These are phyloP conservation scores for Hipposideros armiger DNA, from an alignment of 2,113 vertebrate genomes.

Conservation along the genomic window DNA sequence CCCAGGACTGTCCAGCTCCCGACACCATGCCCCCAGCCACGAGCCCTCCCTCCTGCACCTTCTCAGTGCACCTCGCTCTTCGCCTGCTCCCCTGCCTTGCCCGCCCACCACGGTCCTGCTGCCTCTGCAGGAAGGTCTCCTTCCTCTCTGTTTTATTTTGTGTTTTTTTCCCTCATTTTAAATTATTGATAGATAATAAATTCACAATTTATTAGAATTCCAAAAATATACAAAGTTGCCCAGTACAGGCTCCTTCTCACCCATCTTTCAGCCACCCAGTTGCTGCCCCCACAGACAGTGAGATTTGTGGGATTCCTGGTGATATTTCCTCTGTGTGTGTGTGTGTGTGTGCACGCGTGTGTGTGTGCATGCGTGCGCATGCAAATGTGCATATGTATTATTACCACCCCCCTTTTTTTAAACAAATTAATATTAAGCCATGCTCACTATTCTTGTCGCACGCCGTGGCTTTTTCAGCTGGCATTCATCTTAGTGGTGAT, in stretches of 20 bases:
- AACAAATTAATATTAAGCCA: not conserved
- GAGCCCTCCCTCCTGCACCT: not conserved
- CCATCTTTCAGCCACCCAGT: not conserved
- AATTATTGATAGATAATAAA: not conserved
- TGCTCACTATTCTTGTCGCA: not conserved
- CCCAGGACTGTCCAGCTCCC: not conserved
- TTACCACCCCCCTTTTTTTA: too few relatives aligned
- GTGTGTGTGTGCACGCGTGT: not conserved
- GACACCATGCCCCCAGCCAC: fast-evolving
- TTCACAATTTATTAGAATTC: not conserved
- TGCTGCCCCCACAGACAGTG: not conserved
- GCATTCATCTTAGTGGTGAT: not conserved
- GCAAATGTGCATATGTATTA: not conserved
- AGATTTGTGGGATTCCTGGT: not conserved
- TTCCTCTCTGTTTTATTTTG: not conserved
- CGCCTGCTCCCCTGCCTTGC: not conserved
- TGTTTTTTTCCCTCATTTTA: not conserved
- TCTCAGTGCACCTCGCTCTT: not conserved
- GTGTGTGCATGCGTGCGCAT: not conserved
- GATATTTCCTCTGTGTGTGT: not conserved
- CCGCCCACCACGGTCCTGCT: not conserved
- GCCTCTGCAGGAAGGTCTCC: not conserved
- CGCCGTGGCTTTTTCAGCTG: not conserved
- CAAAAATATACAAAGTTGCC: not conserved
- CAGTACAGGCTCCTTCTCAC: not conserved